Conservation (phyloP, 2,113 vertebrate species). For the Phainopepla nitens region DNA sequence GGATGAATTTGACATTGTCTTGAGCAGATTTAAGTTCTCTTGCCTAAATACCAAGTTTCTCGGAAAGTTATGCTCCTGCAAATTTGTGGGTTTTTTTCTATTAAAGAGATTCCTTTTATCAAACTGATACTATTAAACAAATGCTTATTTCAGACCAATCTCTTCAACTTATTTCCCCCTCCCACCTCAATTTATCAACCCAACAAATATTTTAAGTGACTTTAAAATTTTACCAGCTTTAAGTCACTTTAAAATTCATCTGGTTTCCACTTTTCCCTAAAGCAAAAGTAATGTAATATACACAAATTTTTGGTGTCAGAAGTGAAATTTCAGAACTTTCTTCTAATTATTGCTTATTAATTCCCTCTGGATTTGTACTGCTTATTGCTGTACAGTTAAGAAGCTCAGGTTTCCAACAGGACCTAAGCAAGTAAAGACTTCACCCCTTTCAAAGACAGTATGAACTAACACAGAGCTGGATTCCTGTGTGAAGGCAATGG, state of each 20-base stretch:
- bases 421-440: background rate
- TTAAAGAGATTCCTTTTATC: conserved; percentile 4
- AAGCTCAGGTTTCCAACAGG: background rate
- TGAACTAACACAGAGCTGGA: background rate
- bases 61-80: background rate
- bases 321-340: background rate
- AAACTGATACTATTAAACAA: conserved; percentile 8
- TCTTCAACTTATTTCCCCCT: background rate
- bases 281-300: background rate
- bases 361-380: background rate
- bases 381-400: background rate
- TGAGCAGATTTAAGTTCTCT: background rate
- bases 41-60: background rate
- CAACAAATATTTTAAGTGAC: background rate
- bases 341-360: background rate
- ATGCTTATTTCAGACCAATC: background rate
- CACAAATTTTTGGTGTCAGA: background rate
- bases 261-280: background rate
- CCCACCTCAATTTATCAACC: background rate
- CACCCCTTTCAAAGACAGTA: background rate
- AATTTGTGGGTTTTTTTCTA: background rate
- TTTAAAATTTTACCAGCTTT: background rate
- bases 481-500: background rate
- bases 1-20: background rate
- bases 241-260: background rate